Evolutionary conservation across 2,888 invertebrate species (phyloP), one percentile per base, ranked within the genome.

Genomic region (Netelia virgata): DNA sequence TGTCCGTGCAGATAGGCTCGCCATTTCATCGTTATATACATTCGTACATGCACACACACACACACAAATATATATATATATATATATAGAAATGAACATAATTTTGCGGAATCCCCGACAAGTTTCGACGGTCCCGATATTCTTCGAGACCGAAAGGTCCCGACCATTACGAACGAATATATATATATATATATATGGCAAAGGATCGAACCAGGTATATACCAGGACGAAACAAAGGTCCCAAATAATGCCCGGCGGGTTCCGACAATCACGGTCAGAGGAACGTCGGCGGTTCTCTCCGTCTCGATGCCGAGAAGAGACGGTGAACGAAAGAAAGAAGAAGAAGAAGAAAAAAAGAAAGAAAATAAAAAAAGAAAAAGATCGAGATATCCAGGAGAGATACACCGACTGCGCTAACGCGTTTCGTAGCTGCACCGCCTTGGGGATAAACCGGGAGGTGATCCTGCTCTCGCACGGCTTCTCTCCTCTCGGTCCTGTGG

Each of bases 1-100:
- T 90, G 89, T 88, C 89, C 84, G 23, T 84, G 59, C 23, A 69
- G 20, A 36, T 53, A 63, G 23, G 2, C 28, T 20, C 64, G 41
- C 23, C 47, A 20, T 20, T 43, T 16, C 28, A 63, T 41, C 43
- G 74, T 72, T 72, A 69, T 36, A 18, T 43, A 61, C 41, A 20
- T 57, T 20, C 59, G 55, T 68, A 36, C 41, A 16, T 41, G 28
- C 28, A 11, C 1, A 16, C 28, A 47, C 14, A 11, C 47, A 47
- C 11, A 47, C 11, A 11, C 53, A 9, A n/a, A 3, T 23, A 41
- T 18, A 69, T 8, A 23, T 53, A 23, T 23, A 10, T 14, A n/a
- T 23, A 41, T n/a, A n/a, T n/a, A n/a, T n/a, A n/a, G n/a, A n/a
- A n/a, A n/a, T n/a, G n/a, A n/a, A n/a, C 6, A 20, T 23, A 23